Conservation (phyloP, 2,888 invertebrate species). For the Cyclophora punctaria region DNA sequence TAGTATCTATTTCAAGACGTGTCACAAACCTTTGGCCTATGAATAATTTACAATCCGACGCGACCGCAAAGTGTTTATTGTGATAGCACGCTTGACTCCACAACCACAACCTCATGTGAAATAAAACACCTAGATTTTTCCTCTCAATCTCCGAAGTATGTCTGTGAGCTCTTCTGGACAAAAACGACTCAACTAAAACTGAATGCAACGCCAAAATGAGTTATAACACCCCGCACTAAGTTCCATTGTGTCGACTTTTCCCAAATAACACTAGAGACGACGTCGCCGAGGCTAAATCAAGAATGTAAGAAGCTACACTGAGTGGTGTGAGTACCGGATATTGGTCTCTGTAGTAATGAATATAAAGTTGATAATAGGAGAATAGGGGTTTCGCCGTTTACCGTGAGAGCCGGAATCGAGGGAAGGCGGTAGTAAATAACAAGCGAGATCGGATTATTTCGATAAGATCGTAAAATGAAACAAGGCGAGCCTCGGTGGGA, state of each 20-base stretch:
- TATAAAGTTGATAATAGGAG: conserved; percentile 52
- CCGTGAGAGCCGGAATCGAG: conserved; percentile 51
- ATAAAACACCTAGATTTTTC: conserved; percentile 71
- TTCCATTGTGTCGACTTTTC: conserved; percentile 33
- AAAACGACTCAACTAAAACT: conserved; percentile 38
- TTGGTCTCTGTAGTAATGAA: conserved; percentile 36
- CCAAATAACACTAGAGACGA: conserved; percentile 34
- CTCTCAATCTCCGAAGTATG: conserved; percentile 56
- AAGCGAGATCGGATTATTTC: conserved; percentile 72
- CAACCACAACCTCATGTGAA: conserved; percentile 59
- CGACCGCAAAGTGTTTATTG: conserved; percentile 65
- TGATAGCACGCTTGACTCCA: conserved; percentile 57
- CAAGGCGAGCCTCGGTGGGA: conserved; percentile 62
- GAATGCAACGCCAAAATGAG: conserved; percentile 35
- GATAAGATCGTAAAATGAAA: conserved; percentile 75
- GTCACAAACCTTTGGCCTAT: conserved; percentile 51
- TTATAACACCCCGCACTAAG: conserved; percentile 43
- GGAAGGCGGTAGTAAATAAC: conserved; percentile 71
- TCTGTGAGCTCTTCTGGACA: conserved; percentile 24
- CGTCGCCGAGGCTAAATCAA: conserved; percentile 30
- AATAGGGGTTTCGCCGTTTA: conserved; percentile 27
- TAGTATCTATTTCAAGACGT: conserved; percentile 44
- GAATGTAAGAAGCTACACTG: conserved; percentile 42
- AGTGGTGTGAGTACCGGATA: conserved; percentile 34
- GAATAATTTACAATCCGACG: conserved; percentile 57